Conservation (phyloP, 2,888 invertebrate genomes). For the Tolmerus cingulatus region DNA sequence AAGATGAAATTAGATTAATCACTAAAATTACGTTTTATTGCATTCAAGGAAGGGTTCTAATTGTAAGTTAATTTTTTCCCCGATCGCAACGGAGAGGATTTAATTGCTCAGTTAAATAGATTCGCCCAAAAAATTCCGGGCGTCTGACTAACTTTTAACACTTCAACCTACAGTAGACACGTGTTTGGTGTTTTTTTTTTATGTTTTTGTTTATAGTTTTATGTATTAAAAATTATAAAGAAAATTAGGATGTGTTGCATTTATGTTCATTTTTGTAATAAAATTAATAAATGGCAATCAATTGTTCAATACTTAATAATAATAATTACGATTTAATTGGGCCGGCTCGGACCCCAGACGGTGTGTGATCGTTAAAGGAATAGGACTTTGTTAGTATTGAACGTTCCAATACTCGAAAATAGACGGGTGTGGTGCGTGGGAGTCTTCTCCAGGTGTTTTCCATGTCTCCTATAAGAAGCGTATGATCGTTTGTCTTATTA, state of each 20-base stretch:
- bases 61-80: neutral
- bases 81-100: neutral
- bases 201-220: neutral
- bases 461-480: constrained; percentile 5
- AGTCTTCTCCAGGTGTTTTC: neutral
- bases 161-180: neutral
- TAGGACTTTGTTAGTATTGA: constrained; percentile 37
- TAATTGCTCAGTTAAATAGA: constrained; percentile 10
- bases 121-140: neutral
- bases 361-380: constrained; percentile 10
- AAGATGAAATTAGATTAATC: constrained; percentile 8
- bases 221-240: neutral
- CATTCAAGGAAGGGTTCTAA: neutral
- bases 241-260: constrained; percentile 26
- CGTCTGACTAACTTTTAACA: constrained; percentile 29
- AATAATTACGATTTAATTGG: neutral
- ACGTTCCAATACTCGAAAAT: constrained; percentile 36
- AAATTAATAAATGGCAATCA: constrained; percentile 41
- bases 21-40: constrained; percentile 31
- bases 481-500: neutral
- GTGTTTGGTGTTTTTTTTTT: neutral
- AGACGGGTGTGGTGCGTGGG: neutral
- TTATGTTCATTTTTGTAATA: constrained; percentile 31
- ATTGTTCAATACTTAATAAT: neutral
- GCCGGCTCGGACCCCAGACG: neutral